Percentiles rank a stretch among this genome's conserved stretches.
phyloP scores from a whole-genome alignment of 2,113 vertebrate species.

The Spilogale gracilis region DNA sequence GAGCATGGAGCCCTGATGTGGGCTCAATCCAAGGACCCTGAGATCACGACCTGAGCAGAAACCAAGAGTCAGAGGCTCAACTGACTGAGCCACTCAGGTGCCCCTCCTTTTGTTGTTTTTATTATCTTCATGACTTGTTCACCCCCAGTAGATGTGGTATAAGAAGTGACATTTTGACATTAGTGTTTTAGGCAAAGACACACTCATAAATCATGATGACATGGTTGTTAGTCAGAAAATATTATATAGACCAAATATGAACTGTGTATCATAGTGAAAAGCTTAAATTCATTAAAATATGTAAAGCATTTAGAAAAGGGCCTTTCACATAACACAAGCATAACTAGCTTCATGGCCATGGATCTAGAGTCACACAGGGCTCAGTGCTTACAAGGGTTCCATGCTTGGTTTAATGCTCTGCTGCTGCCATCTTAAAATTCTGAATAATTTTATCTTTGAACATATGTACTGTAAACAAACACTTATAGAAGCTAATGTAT shows the following conservation, averaged over 20 bases:
- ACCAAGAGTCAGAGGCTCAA: no score
- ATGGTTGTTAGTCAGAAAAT: background rate
- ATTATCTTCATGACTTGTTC: background rate
- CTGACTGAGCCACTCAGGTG: no score
- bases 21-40: no score
- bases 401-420: background rate
- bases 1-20: no score
- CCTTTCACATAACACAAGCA: background rate
- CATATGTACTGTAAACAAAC: background rate
- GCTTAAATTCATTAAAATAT: background rate
- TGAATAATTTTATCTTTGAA: background rate
- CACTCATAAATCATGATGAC: background rate
- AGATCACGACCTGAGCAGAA: no score
- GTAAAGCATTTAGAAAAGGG: background rate
- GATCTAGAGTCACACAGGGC: background rate
- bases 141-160: background rate
- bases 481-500: background rate
- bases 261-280: background rate
- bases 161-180: slow-evolving; percentile 25
- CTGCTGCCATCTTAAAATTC: background rate
- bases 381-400: background rate
- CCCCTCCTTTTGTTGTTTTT: background rate
- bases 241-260: background rate
- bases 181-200: background rate
- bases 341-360: background rate